phyloP scores from a whole-genome alignment of 2,113 vertebrate genomes.

The Pipra filicauda region DNA sequence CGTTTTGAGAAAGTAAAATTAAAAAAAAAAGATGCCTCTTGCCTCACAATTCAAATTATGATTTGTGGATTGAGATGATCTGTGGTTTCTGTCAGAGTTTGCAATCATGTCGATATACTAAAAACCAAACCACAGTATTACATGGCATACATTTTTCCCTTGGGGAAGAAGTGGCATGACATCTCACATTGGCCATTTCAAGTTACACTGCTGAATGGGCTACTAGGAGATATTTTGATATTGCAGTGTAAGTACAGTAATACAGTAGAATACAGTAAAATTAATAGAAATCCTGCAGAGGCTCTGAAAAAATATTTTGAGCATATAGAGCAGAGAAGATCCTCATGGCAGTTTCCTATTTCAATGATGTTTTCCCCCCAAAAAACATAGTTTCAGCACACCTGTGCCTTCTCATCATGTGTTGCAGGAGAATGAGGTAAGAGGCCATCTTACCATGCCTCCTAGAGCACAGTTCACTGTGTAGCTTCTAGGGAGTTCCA shows the following conservation, averaged over 20 bases:
- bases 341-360: neutral
- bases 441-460: neutral
- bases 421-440: neutral
- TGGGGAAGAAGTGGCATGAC: neutral
- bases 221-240: neutral
- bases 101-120: fast-evolving
- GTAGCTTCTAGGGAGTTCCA: neutral
- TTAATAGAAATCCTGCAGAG: neutral
- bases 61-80: neutral
- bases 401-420: neutral
- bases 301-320: neutral
- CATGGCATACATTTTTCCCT: neutral
- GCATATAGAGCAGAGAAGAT: neutral
- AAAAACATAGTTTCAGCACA: neutral
- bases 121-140: neutral
- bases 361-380: neutral
- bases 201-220: neutral
- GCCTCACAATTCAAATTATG: neutral
- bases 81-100: neutral
- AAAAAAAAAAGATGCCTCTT: neutral
- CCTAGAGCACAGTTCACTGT: neutral
- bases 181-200: neutral
- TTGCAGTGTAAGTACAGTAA: neutral
- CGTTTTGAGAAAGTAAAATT: neutral
- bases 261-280: neutral